phyloP scores from a whole-genome alignment of 1,140 invertebrate genomes.

The Cydia strobilella region DNA sequence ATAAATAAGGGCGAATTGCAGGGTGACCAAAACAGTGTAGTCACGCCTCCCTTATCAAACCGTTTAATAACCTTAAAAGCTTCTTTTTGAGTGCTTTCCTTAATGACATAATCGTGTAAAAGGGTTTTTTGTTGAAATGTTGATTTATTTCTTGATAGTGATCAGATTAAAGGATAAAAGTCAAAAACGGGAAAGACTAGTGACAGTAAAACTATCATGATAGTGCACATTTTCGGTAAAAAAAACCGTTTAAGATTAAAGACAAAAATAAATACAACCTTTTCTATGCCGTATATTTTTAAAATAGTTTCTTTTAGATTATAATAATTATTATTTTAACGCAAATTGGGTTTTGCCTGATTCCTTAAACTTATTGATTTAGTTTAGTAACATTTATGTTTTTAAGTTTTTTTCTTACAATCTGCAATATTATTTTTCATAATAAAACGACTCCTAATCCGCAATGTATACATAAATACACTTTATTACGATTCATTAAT shows the following conservation, averaged over 20 bases:
- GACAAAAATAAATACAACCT: background rate
- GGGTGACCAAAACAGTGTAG: conserved; percentile 32
- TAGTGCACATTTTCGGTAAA: background rate
- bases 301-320: too few species aligned
- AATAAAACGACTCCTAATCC: too few species aligned
- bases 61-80: conserved; percentile 52
- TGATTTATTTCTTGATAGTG: conserved; percentile 10
- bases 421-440: too few species aligned
- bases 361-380: too few species aligned
- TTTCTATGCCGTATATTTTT: background rate
- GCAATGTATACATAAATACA: too few species aligned
- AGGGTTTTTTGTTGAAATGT: conserved; percentile 15
- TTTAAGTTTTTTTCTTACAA: too few species aligned
- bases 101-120: conserved; percentile 43
- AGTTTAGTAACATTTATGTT: too few species aligned
- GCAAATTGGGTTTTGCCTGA: too few species aligned
- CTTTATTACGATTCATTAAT: too few species aligned
- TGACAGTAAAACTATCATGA: background rate
- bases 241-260: background rate
- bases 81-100: conserved; percentile 41
- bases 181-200: background rate
- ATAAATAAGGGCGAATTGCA: background rate
- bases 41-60: conserved; percentile 27
- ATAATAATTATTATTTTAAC: too few species aligned
- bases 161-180: background rate